Conservation (phyloP, 1,140 invertebrate genomes). For the Calephelis nemesis region DNA sequence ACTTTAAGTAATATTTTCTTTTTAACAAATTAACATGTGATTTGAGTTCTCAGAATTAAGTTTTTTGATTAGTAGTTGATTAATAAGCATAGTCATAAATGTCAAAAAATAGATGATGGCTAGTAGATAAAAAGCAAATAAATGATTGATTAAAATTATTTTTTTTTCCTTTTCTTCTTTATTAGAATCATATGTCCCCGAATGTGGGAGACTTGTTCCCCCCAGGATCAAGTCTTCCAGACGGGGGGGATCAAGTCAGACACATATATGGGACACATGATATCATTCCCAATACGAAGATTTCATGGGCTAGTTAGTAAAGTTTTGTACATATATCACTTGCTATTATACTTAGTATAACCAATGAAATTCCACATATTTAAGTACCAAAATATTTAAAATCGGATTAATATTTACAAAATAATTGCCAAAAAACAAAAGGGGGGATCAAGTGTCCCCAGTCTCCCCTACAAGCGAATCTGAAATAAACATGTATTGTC, state of each 20-base stretch:
- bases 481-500: too few species aligned
- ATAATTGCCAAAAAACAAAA: slow-evolving; percentile 26
- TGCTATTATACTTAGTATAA: slow-evolving; percentile 24
- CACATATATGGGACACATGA: slow-evolving; percentile 23
- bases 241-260: slow-evolving; percentile 19
- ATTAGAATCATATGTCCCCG: slow-evolving; percentile 13
- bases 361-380: slow-evolving; percentile 27
- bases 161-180: too few species aligned
- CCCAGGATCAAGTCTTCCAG: slow-evolving; percentile 26
- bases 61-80: not conserved
- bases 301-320: slow-evolving; percentile 26
- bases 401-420: slow-evolving; percentile 9
- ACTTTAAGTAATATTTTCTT: slow-evolving; percentile 23
- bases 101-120: too few species aligned
- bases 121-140: too few species aligned
- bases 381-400: slow-evolving; percentile 28
- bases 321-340: slow-evolving; percentile 23
- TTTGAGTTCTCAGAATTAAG: slow-evolving; percentile 16
- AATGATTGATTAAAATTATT: too few species aligned
- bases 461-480: too few species aligned
- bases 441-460: slow-evolving; percentile 26
- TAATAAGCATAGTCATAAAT: too few species aligned
- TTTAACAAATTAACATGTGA: slow-evolving; percentile 24
- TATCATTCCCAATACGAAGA: slow-evolving; percentile 24
- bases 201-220: slow-evolving; percentile 21